Conservation (phyloP, 2,888 invertebrate genomes). For the Dasypolia templi region DNA sequence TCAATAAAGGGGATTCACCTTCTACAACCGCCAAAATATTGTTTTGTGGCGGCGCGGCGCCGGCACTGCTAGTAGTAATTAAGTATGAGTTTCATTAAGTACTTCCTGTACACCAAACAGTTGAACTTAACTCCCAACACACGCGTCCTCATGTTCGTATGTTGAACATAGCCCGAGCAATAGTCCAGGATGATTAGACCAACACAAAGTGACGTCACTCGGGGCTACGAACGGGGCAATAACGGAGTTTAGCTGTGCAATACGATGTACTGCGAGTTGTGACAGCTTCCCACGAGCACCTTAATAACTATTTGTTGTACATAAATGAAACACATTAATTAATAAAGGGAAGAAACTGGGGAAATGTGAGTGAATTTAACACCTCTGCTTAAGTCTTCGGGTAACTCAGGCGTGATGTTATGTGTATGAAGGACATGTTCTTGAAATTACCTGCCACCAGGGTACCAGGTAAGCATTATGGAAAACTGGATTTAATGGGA, state of each 20-base stretch:
- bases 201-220: slow-evolving; percentile 50
- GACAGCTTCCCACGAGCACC: slow-evolving; percentile 6
- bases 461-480: not conserved
- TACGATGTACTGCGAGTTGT: slow-evolving; percentile 24
- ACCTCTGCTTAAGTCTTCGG: not conserved
- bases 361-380: not conserved
- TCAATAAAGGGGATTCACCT: too few species aligned
- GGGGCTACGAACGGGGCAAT: slow-evolving; percentile 31
- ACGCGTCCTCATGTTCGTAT: slow-evolving; percentile 3
- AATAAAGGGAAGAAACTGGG: not conserved
- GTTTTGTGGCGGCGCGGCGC: too few species aligned
- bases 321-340: not conserved
- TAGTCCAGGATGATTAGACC: slow-evolving; percentile 40
- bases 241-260: slow-evolving; percentile 47
- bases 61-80: too few species aligned
- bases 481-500: not conserved
- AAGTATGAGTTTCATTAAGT: not conserved
- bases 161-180: slow-evolving; percentile 27
- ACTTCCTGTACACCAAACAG: slow-evolving; percentile 1
- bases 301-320: slow-evolving; percentile 3
- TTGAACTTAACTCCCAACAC: slow-evolving; percentile 1
- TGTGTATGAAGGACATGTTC: not conserved
- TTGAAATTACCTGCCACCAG: not conserved
- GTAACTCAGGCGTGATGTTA: too few species aligned
- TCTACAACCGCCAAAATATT: too few species aligned